Base-by-base conservation (phyloP, 2,113 vertebrate species). In the Aix galericulata region DNA sequence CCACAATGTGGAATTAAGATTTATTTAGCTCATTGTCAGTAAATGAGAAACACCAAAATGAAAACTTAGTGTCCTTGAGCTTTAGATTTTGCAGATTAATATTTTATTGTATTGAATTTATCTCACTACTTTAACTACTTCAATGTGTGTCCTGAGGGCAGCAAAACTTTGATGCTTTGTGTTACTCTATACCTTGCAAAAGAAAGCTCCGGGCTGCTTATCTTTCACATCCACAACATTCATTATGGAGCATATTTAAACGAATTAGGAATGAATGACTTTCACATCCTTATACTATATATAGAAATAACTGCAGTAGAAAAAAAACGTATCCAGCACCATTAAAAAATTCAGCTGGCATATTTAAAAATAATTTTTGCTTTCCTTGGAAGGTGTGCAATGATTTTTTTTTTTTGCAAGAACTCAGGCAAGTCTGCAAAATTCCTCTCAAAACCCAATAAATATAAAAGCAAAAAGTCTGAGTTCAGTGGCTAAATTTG, bases 191-290 rank as follows among this genome's bases (percentile, higher is more conserved):
- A 89, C 95, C 96, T 94, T 62, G 74, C 92, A 91, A 85, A 92
- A 96, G 80, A 75, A 89, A 94, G 88, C 95, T 95, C 90, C 48
- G 56, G 95, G 95, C 95, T 96, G 93, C 92, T 96, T 96, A 96
- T 96, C 94, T 95, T 93, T 46, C 86, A 94, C 86, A 95, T 94
- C 91, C 94, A 86, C 86, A 92, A 68, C 91, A 67, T 87, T 96
- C 88, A 93, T 94, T 92, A 92, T 27, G 21, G 36, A 87, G 77
- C 66, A 38, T 9, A 96, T 66, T 91, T 87, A 93, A 96, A 91
- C 67, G 73, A 69, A 84, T 87, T 94, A 84, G 81, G 77, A 95
- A 88, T 4, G 77, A 96, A 90, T 81, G 86, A 79, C 86, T 95
- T 86, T 95, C 92, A 96, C 90, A 82, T 94, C 92, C 83, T 93